phyloP scores from a whole-genome alignment of 2,797 vertebrate genomes.

The Pantherophis alleghaniensis region DNA sequence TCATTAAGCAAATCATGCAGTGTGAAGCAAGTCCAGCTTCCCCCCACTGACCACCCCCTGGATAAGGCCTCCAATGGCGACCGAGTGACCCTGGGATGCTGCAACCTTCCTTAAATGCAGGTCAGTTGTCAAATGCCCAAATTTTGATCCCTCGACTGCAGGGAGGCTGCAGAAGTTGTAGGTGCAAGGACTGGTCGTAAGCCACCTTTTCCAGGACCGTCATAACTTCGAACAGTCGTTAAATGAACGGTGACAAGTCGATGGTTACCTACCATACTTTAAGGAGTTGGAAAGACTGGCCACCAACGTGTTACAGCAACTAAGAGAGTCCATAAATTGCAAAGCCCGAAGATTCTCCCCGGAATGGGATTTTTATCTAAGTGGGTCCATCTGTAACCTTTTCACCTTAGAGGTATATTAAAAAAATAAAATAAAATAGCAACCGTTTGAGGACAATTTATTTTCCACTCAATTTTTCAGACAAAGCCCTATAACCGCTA shows the following conservation, averaged over 20 bases:
- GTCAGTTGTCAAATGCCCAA: not conserved
- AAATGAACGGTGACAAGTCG: not conserved
- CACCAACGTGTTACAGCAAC: not conserved
- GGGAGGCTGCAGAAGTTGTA: not conserved
- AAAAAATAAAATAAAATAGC: not conserved
- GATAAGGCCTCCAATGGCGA: not conserved
- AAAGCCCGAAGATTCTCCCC: conserved; percentile 26
- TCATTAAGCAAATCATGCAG: not conserved
- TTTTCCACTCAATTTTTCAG: conserved; percentile 34
- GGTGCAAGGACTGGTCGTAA: not conserved
- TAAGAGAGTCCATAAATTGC: not conserved
- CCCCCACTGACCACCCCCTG: not conserved
- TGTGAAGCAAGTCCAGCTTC: no score
- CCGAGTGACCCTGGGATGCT: not conserved
- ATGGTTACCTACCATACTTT: not conserved
- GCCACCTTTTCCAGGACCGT: not conserved
- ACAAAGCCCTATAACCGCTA: not conserved
- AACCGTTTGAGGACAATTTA: conserved; percentile 4
- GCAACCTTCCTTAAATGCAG: not conserved
- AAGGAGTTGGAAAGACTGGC: not conserved
- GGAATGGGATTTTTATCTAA: not conserved
- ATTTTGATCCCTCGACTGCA: not conserved
- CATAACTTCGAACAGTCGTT: not conserved
- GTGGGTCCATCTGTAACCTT: accelerated
- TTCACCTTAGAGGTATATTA: not conserved